Percentiles rank a stretch among this genome's conserved stretches.
Conservation (phyloP, 2,113 vertebrate species). For the Sciurus niger region DNA sequence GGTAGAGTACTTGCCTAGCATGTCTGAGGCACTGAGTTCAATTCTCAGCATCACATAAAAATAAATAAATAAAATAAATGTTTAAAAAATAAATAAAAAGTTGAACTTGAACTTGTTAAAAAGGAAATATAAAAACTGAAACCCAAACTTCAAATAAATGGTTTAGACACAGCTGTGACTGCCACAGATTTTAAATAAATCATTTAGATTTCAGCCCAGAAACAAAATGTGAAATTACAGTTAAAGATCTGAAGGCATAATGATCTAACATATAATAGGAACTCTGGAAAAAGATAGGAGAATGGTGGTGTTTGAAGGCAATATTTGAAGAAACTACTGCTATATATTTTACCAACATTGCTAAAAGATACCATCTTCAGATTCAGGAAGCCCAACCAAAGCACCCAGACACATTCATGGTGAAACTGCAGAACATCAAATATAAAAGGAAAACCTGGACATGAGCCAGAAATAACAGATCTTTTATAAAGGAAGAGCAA, state of each 20-base stretch:
- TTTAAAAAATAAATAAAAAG: neutral
- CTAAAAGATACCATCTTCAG: conserved; percentile 17
- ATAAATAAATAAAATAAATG: too few relatives aligned
- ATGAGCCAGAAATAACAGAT: neutral
- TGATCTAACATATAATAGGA: neutral
- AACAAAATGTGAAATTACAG: conserved; percentile 20
- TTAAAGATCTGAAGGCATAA: neutral
- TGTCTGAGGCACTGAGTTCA: too few relatives aligned
- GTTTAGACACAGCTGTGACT: neutral
- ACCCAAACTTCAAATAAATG: conserved; percentile 1
- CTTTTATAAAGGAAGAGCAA: neutral
- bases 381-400: neutral
- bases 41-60: too few relatives aligned
- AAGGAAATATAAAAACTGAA: neutral
- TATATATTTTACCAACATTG: neutral
- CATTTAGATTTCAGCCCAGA: neutral
- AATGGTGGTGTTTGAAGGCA: neutral
- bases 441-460: conserved; percentile 8
- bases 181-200: neutral
- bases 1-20: too few relatives aligned
- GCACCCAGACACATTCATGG: neutral
- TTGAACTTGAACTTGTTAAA: conserved; percentile 14
- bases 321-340: neutral
- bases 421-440: neutral
- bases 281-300: neutral